Evolutionary conservation across 2,888 invertebrate genomes (phyloP), one percentile per base, ranked within the genome.

Genomic region (Drosophila melanocephala): DNA sequence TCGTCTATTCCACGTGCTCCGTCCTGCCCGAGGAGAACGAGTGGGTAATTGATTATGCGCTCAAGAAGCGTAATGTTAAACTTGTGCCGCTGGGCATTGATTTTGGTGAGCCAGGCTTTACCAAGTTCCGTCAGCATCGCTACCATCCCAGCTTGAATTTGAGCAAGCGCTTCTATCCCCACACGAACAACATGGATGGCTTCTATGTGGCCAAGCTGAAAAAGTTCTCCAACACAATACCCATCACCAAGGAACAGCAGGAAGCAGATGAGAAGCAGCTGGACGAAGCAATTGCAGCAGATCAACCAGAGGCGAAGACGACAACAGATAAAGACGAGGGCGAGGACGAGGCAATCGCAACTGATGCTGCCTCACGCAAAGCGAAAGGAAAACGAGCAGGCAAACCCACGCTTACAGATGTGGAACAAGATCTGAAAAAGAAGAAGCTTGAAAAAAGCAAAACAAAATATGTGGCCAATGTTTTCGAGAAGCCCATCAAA

Each of bases 1-100:
- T 99, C 75, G 99, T 99, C 0, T 99, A 99, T 93, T 99, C 99
- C 0, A 99, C 99, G 0, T 99, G 99, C 94, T 99, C 99, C 1
- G 96, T 99, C 80, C 94, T 99, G 89, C 97, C 99, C 0, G 99
- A 99, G 93, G 99, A 99, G 94, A 99, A 99, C 94, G 99, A 99
- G 94, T 97, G 97, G 95, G 98, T 99, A 0, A 96, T 99, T 39
- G 97, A 99, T 93, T 99, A 98, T 94, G 99, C 97, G 2, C 94
- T 99, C 51, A 98, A 96, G 91, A 97, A 98, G 92, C 95, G 99
- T 62, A 96, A 97, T 92, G 99, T 99, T 0, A 98, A 99, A 93
- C 93, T 99, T 47, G 97, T 99, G 2, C 96, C 97, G 0, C 98
- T 98, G 50, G 98, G 98, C 0, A 94, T 99, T 70, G 97, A 98